Percentiles rank a stretch among this genome's conserved stretches.
Conservation (phyloP, 2,113 vertebrate genomes). For the Campylomormyrus numenius region DNA sequence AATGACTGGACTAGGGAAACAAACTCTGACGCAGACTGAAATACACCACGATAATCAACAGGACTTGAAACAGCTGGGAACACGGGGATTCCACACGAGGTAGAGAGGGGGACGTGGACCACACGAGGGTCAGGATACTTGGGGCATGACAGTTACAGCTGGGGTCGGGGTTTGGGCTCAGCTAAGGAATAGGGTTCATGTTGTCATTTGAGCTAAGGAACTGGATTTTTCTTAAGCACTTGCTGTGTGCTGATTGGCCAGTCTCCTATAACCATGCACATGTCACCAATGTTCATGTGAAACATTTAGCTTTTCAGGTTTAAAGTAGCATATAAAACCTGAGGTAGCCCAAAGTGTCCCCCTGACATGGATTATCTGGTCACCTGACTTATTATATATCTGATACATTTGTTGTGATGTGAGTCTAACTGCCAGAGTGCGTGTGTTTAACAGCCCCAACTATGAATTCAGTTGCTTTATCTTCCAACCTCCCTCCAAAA, state of each 20-base stretch:
- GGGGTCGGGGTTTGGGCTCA: not conserved
- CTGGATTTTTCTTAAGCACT: not conserved
- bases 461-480: not conserved
- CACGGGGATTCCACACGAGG: too few species aligned
- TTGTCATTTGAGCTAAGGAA: not conserved
- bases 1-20: too few species aligned
- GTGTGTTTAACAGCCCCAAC: not conserved
- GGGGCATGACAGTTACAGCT: not conserved
- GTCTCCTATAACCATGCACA: not conserved
- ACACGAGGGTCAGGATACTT: too few species aligned
- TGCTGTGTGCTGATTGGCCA: not conserved
- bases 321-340: not conserved
- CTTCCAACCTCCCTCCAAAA: not conserved
- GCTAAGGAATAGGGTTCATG: not conserved
- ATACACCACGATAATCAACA: too few species aligned
- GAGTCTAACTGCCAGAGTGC: not conserved
- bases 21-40: too few species aligned
- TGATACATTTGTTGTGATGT: not conserved
- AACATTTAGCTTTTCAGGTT: not conserved
- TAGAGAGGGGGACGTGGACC: too few species aligned
- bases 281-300: not conserved
- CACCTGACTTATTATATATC: not conserved
- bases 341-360: not conserved
- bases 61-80: too few species aligned
- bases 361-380: not conserved